These are phyloP conservation scores for Ailurus styani DNA, from an alignment of 2,113 vertebrate genomes.

Conservation along the genomic window DNA sequence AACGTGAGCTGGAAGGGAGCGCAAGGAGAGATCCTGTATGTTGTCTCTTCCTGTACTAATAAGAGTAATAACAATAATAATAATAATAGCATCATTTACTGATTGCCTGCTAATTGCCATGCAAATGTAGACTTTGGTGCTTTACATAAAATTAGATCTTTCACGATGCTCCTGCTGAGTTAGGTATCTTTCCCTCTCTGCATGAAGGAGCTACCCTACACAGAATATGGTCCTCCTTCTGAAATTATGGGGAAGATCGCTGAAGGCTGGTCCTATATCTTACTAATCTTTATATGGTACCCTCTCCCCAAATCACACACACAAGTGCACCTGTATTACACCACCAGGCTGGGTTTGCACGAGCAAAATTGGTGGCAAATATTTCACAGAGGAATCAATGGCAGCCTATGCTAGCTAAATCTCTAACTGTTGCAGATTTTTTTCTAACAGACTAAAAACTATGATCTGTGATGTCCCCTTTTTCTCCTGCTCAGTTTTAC, in stretches of 20 bases:
- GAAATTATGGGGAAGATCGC: not conserved
- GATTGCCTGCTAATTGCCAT: not conserved
- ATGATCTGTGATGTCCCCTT: rapidly evolving
- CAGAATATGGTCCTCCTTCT: not conserved
- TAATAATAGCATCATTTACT: not conserved
- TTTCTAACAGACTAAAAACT: not conserved
- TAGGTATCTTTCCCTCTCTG: not conserved
- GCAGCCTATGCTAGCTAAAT: no score
- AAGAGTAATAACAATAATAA: not conserved
- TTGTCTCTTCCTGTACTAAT: not conserved
- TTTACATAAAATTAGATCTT: not conserved
- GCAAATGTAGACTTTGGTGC: not conserved
- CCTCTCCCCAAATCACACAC: not conserved
- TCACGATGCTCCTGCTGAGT: not conserved
- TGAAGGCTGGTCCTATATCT: not conserved
- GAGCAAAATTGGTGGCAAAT: not conserved
- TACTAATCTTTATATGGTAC: not conserved
- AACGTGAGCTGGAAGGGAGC: rapidly evolving
- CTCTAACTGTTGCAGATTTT: not conserved
- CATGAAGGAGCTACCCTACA: not conserved
- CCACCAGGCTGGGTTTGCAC: not conserved
- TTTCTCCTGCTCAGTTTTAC: not conserved
- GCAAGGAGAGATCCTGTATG: not conserved
- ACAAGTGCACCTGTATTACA: not conserved
- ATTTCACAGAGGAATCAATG: not conserved